phyloP scores from a whole-genome alignment of 2,888 invertebrate species.

The Drosophila phalerata region DNA sequence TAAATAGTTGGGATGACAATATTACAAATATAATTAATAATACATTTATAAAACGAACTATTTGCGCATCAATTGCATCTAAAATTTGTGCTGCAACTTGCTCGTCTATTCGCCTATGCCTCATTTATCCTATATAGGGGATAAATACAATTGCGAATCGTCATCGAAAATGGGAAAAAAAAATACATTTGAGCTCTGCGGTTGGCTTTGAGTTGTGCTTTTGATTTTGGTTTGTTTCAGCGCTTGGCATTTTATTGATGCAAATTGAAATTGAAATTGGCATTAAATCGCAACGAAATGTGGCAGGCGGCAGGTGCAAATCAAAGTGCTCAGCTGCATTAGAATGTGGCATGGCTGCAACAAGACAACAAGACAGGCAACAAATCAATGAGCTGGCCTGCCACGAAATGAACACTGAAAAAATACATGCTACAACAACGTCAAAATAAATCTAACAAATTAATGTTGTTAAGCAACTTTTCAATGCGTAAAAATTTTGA shows the following conservation, averaged over 20 bases:
- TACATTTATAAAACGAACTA: neutral
- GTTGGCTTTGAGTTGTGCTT: slow-evolving; percentile 28
- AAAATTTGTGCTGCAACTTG: neutral
- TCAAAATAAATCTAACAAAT: slow-evolving; percentile 5
- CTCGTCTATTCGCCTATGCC: neutral
- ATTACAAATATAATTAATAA: no score
- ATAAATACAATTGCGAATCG: slow-evolving; percentile 20
- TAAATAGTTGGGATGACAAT: no score
- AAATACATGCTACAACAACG: neutral
- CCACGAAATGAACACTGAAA: slow-evolving; percentile 16
- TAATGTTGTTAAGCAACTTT: slow-evolving; percentile 25
- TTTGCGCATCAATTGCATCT: no score
- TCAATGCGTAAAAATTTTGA: slow-evolving; percentile 22
- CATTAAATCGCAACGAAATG: slow-evolving; percentile 47
- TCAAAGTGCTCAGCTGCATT: slow-evolving; percentile 15
- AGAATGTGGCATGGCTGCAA: slow-evolving; percentile 33
- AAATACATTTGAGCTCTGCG: slow-evolving; percentile 28
- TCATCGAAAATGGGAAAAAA: slow-evolving; percentile 10
- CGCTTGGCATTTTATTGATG: slow-evolving; percentile 61
- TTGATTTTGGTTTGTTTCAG: slow-evolving; percentile 9
- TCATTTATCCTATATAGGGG: slow-evolving; percentile 9
- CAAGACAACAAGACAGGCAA: slow-evolving; percentile 24
- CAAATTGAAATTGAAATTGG: slow-evolving; percentile 65
- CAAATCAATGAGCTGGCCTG: slow-evolving; percentile 10
- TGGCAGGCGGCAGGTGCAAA: slow-evolving; percentile 44